Conservation (phyloP, 2,797 vertebrate species). For the Chelon auratus region DNA sequence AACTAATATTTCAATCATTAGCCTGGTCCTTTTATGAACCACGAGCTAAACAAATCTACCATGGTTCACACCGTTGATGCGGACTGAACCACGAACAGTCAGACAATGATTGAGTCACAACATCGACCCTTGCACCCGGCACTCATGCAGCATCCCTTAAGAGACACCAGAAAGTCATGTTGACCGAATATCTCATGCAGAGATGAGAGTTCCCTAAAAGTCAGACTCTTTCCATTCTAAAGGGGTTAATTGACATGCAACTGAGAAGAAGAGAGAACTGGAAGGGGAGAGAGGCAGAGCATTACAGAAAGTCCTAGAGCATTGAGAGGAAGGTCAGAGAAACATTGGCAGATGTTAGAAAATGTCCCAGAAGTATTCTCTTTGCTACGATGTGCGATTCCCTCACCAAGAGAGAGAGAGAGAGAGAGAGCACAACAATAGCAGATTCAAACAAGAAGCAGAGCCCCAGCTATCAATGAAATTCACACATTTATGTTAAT, state of each 20-base stretch:
- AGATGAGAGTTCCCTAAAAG: neutral
- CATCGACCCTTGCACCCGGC: neutral
- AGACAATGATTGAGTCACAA: neutral
- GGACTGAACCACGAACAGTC: no score
- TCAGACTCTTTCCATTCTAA: neutral
- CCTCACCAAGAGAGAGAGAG: constrained; percentile 5
- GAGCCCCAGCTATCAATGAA: constrained; percentile 30
- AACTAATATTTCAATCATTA: no score
- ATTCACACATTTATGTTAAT: constrained; percentile 42
- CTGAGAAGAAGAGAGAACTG: neutral
- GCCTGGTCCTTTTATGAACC: no score
- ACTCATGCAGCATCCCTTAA: no score
- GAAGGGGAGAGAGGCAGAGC: constrained; percentile 9
- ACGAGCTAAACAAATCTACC: no score
- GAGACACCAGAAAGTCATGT: no score
- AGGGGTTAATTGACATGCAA: neutral
- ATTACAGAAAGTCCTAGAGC: constrained; percentile 49
- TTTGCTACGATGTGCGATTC: constrained; percentile 37
- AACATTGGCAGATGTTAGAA: constrained; percentile 68
- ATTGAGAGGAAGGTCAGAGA: constrained; percentile 62
- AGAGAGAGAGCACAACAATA: constrained; percentile 20
- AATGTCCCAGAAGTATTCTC: constrained; percentile 58
- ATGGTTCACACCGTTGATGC: no score
- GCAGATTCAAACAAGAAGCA: constrained; percentile 34
- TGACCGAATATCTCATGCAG: no score